These are phyloP conservation scores for Glossosoma conforme DNA, from an alignment of 1,140 invertebrate species.

Conservation along the genomic window DNA sequence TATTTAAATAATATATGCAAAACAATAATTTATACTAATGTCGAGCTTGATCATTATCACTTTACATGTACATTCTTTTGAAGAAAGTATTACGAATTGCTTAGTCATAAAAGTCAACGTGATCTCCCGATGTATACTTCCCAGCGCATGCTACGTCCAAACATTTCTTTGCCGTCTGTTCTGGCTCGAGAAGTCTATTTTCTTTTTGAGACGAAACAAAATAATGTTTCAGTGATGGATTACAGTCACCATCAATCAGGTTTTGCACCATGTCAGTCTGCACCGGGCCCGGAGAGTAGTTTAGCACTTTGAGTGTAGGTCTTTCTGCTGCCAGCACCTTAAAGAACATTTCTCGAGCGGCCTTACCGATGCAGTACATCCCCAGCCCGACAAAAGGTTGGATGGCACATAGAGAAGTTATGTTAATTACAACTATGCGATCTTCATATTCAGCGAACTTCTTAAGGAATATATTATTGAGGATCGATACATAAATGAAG, in stretches of 20 bases:
- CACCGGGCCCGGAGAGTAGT: conserved; percentile 91
- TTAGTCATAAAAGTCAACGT: conserved; percentile 82
- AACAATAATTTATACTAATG: too few species aligned
- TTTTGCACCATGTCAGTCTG: conserved; percentile 84
- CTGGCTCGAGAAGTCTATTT: conserved; percentile 66
- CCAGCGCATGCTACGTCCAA: conserved; percentile 64
- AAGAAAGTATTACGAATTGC: conserved; percentile 1
- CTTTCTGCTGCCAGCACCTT: conserved; percentile 80
- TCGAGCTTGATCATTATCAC: too few species aligned
- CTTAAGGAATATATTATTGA: conserved; percentile 75
- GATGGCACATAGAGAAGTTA: conserved; percentile 79
- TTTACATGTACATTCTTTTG: too few species aligned
- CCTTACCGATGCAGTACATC: conserved; percentile 83
- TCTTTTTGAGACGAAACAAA: conserved; percentile 56
- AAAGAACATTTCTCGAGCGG: conserved; percentile 90
- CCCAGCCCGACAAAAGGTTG: conserved; percentile 70
- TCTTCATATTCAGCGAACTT: conserved; percentile 54
- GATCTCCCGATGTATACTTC: conserved; percentile 74
- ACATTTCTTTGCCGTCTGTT: conserved; percentile 71
- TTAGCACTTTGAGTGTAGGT: conserved; percentile 70
- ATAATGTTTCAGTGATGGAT: conserved; percentile 54
- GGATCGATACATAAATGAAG: conserved; percentile 67
- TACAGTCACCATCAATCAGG: conserved; percentile 55
- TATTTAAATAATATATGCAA: background rate
- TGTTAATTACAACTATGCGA: conserved; percentile 68